Conservation (phyloP, 1,140 invertebrate species). For the Epicauta chinensis region DNA sequence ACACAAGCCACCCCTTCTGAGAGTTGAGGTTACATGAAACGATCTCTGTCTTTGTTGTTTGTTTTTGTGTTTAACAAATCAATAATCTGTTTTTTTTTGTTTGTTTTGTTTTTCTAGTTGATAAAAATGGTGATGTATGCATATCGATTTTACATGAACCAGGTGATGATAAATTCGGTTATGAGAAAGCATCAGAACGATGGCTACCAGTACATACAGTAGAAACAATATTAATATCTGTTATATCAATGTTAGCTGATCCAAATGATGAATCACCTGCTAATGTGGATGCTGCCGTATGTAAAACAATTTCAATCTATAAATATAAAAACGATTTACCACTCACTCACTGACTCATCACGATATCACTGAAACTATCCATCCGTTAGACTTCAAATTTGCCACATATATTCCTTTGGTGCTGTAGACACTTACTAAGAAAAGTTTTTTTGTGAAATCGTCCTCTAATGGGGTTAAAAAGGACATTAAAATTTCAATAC, state of each 20-base stretch:
- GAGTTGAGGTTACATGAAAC: too few relatives aligned
- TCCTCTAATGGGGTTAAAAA: too few relatives aligned
- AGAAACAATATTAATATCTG: slow-evolving; percentile 97
- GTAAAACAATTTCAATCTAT: slow-evolving; percentile 47
- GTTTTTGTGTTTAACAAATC: background rate
- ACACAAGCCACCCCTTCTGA: too few relatives aligned
- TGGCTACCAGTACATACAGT: slow-evolving; percentile 99
- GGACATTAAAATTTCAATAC: too few relatives aligned
- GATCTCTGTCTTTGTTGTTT: too few relatives aligned
- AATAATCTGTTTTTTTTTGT: background rate
- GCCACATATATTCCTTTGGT: too few relatives aligned
- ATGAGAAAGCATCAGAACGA: slow-evolving; percentile 97
- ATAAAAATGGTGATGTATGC: slow-evolving; percentile 98
- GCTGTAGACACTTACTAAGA: too few relatives aligned
- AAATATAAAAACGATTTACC: background rate
- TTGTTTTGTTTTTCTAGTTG: slow-evolving; percentile 65
- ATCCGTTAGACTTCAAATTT: too few relatives aligned
- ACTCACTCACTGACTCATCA: too few relatives aligned
- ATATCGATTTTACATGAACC: slow-evolving; percentile 99
- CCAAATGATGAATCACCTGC: slow-evolving; percentile 99
- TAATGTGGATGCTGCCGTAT: slow-evolving; percentile 98
- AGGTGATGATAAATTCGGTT: slow-evolving; percentile 99
- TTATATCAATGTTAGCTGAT: slow-evolving; percentile 99
- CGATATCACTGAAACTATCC: too few relatives aligned
- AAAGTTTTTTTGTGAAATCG: too few relatives aligned